Conservation (phyloP, 2,113 vertebrate species). For the Eulacestoma nigropectus region DNA sequence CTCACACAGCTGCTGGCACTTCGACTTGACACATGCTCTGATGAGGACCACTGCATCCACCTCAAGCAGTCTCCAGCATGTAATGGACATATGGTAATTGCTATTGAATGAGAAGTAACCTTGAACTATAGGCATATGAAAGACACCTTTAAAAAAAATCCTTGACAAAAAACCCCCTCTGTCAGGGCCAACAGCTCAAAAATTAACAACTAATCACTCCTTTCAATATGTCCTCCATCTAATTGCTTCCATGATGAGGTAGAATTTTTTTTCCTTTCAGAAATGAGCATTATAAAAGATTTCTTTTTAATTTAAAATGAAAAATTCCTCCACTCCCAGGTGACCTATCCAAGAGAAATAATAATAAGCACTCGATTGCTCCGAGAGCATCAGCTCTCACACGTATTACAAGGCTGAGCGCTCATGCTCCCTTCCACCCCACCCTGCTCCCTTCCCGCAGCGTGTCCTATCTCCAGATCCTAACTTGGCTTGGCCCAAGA, state of each 20-base stretch:
- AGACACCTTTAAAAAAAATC: slow-evolving; percentile 30
- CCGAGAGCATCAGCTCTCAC: slow-evolving; percentile 48
- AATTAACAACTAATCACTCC: slow-evolving; percentile 54
- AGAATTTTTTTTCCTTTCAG: not conserved
- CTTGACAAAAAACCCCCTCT: not conserved
- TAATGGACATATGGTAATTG: slow-evolving; percentile 43
- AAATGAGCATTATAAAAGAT: slow-evolving; percentile 58
- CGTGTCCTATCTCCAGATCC: slow-evolving; percentile 58
- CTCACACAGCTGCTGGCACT: slow-evolving; percentile 52
- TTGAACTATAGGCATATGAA: slow-evolving; percentile 32
- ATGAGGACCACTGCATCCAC: slow-evolving; percentile 10
- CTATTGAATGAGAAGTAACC: slow-evolving; percentile 50
- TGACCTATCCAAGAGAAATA: slow-evolving; percentile 60
- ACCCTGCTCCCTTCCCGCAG: not conserved
- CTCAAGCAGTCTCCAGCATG: slow-evolving; percentile 9
- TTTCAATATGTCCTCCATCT: slow-evolving; percentile 27
- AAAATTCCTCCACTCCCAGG: slow-evolving; percentile 51
- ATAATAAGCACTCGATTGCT: slow-evolving; percentile 54
- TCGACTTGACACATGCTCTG: not conserved
- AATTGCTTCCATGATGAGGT: slow-evolving; percentile 60
- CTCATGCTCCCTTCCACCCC: not conserved
- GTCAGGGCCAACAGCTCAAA: slow-evolving; percentile 38
- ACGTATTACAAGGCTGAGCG: not conserved
- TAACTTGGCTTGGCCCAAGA: slow-evolving; percentile 28
- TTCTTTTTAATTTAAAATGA: slow-evolving; percentile 67